Evolutionary conservation across 1,140 invertebrate genomes (phyloP).

Genomic region (Drosophila ogumai): DNA sequence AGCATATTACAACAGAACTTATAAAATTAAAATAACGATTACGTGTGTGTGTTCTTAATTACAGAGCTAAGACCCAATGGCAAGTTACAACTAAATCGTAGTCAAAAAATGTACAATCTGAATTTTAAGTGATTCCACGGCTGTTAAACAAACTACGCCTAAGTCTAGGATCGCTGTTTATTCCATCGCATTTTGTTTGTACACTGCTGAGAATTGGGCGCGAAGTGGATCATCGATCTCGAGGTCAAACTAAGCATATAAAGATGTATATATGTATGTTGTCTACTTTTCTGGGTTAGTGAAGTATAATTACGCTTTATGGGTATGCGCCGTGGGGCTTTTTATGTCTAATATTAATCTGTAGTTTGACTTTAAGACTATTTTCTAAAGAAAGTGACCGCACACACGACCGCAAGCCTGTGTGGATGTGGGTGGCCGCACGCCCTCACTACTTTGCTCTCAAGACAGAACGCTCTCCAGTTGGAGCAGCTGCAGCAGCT

Average conservation of each 20-base stretch:
- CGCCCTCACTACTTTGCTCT: constrained; percentile 32
- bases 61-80: constrained; percentile 74
- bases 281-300: constrained; percentile 38
- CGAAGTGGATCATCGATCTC: constrained; percentile 37
- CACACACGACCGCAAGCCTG: constrained; percentile 19
- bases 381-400: constrained; percentile 52
- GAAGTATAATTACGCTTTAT: constrained; percentile 49
- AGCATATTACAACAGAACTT: constrained; percentile 74
- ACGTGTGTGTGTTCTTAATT: constrained; percentile 57
- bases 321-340: constrained; percentile 37
- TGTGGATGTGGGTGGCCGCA: constrained; percentile 35
- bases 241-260: constrained; percentile 57
- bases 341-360: constrained; percentile 65
- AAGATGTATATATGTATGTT: constrained; percentile 41
- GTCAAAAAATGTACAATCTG: constrained; percentile 73
- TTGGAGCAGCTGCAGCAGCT: constrained; percentile 70
- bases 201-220: constrained; percentile 67
- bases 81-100: constrained; percentile 73
- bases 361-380: constrained; percentile 82
- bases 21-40: constrained; percentile 78
- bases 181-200: constrained; percentile 50
- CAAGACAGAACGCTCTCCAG: constrained; percentile 62
- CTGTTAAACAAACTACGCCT: constrained; percentile 52
- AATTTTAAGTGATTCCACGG: constrained; percentile 44
- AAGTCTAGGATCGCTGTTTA: constrained; percentile 43